A percentile compares a stretch with the other conserved stretches of the same genome.
Conservation (phyloP, 1,140 invertebrate genomes). For the Aphelinus atriplicis region DNA sequence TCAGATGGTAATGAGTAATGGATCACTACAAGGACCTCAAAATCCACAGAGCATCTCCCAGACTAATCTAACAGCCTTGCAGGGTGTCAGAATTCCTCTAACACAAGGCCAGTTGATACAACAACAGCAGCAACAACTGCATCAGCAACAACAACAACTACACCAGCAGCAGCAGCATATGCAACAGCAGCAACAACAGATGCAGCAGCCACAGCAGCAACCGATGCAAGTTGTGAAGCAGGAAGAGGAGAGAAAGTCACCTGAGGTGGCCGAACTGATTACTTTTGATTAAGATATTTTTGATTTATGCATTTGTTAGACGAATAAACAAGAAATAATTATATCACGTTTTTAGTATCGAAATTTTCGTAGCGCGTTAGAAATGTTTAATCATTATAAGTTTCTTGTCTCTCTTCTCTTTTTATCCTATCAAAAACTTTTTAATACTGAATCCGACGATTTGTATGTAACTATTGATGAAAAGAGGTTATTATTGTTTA, state of each 20-base stretch:
- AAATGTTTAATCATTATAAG: too few relatives aligned
- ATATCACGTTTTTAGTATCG: too few relatives aligned
- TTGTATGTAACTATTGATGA: too few relatives aligned
- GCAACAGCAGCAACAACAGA: slow-evolving; percentile 33
- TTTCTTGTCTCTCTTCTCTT: too few relatives aligned
- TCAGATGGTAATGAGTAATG: too few relatives aligned
- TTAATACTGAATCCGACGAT: too few relatives aligned
- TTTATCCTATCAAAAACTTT: too few relatives aligned
- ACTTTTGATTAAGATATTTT: slow-evolving; percentile 56
- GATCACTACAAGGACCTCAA: background rate
- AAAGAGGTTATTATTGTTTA: too few relatives aligned
- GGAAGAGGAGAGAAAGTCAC: slow-evolving; percentile 50
- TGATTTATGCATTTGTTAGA: background rate
- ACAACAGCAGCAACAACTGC: slow-evolving; percentile 11
- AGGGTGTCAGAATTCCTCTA: background rate
- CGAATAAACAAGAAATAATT: too few relatives aligned
- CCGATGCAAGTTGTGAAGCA: slow-evolving; percentile 30
- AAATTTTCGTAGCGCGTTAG: too few relatives aligned
- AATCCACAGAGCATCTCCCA: background rate
- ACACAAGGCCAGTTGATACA: slow-evolving; percentile 8
- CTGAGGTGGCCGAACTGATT: slow-evolving; percentile 60
- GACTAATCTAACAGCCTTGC: background rate
- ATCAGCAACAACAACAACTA: slow-evolving; percentile 13
- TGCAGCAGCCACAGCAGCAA: slow-evolving; percentile 12
- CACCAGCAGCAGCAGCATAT: slow-evolving; percentile 34